Base-by-base conservation (phyloP, 2,888 invertebrate genomes). In the Tortricodes alternella region DNA sequence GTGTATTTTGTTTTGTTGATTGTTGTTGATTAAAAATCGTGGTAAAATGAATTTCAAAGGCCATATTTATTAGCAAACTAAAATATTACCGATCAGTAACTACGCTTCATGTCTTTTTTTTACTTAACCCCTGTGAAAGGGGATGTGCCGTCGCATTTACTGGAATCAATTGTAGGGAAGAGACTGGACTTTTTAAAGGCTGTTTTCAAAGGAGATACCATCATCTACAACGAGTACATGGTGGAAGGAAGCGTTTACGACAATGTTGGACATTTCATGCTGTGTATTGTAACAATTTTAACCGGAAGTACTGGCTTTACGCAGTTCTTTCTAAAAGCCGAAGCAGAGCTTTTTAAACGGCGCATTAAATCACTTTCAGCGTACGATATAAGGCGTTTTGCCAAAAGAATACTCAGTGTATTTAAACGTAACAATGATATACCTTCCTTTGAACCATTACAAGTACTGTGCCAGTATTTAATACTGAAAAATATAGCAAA, bases 191-290 rank as follows among this genome's bases (percentile, higher is more conserved):
- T 91, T 71, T 83, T 93, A 60, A 82, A 84, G 66, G 67, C 78
- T 3, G 58, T 91, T 52, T 66, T 76, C 37, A 75, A 76, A 38
- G 72, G 75, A 21, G 74, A 83, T 51, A 59, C 68, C 46, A 60
- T 59, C 19, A 64, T 64, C 59, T 92, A 91, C 58, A 91, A 90
- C 39, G 92, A 93, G 76, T 93, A 90, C 78, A 79, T 93, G 37
- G 73, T 92, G 9, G 93, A 93, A 75, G 92, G 92, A 61, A 92
- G 93, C 58, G 64, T 87, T 7, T 89, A 92, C 61, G 93, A 93
- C 65, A 91, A 91, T 60, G 85, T 92, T 38, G 93, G 93, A 29
- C 93, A 93, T 73, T 93, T 92, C 67, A 83, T 85, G 65, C 70
- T 93, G 11, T 91, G 92, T 74, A 80, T 90, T 62, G 68, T 82